Evolutionary conservation across 2,797 vertebrate genomes (phyloP).

Genomic region (Pantherophis vulpinus): DNA sequence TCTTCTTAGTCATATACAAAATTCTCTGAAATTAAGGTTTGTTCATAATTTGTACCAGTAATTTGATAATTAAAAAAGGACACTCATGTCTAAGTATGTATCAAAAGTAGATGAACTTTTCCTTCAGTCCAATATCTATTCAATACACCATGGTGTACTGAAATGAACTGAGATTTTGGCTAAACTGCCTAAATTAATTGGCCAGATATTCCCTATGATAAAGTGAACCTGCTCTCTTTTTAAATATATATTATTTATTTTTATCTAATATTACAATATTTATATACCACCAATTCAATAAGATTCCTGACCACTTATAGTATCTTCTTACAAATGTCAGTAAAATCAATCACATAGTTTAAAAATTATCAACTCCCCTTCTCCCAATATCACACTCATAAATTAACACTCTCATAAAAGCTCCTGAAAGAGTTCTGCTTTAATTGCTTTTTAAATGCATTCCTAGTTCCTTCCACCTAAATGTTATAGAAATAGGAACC

Average conservation of each 20-base stretch:
- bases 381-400: neutral
- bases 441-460: neutral
- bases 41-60: slow-evolving; percentile 64
- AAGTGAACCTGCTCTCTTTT: neutral
- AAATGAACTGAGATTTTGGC: slow-evolving; percentile 76
- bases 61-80: slow-evolving; percentile 62
- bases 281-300: neutral
- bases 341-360: neutral
- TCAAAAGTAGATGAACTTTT: slow-evolving; percentile 61
- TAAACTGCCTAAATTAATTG: slow-evolving; percentile 22
- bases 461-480: neutral
- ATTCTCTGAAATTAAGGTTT: slow-evolving; percentile 50
- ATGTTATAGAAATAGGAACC: neutral
- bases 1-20: slow-evolving; percentile 47
- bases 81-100: slow-evolving; percentile 48
- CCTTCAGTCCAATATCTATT: slow-evolving; percentile 68
- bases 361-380: neutral
- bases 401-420: neutral
- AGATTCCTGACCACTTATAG: neutral
- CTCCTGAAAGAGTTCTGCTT: neutral
- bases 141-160: slow-evolving; percentile 72
- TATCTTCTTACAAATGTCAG: neutral
- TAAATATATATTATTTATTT: neutral
- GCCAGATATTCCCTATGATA: neutral
- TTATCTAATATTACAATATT: neutral